Conservation (phyloP, 2,113 vertebrate species). For the Nyctereutes procyonoides region DNA sequence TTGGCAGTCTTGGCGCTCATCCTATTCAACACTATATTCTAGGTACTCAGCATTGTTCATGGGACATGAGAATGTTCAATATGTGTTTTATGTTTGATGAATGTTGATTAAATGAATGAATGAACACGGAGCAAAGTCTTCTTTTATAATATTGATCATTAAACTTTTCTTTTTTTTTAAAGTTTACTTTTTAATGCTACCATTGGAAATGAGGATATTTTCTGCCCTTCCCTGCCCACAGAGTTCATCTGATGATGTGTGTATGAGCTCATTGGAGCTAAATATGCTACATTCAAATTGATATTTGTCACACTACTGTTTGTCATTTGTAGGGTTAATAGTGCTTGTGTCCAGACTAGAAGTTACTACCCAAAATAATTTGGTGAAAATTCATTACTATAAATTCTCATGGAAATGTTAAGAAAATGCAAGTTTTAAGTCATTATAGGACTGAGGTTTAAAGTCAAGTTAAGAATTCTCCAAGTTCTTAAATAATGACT, state of each 20-base stretch:
- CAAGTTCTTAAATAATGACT: conserved; percentile 7
- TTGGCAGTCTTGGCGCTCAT: background rate
- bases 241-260: background rate
- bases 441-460: background rate
- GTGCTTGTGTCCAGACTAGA: background rate
- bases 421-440: background rate
- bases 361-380: background rate
- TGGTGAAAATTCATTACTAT: background rate
- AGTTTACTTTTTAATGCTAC: background rate
- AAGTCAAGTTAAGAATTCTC: background rate
- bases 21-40: background rate
- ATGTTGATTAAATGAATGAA: background rate
- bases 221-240: background rate
- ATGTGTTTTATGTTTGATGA: background rate
- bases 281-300: background rate
- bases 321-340: background rate
- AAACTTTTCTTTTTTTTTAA: background rate
- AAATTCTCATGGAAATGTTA: background rate
- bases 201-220: background rate
- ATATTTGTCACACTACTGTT: background rate
- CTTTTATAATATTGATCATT: background rate
- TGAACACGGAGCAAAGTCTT: background rate
- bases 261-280: conserved; percentile 7
- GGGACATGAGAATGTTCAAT: background rate
- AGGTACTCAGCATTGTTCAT: background rate